Evolutionary conservation across 2,113 vertebrate species (phyloP), one percentile per base, ranked within the genome.

Genomic region (Tetrao urogallus): DNA sequence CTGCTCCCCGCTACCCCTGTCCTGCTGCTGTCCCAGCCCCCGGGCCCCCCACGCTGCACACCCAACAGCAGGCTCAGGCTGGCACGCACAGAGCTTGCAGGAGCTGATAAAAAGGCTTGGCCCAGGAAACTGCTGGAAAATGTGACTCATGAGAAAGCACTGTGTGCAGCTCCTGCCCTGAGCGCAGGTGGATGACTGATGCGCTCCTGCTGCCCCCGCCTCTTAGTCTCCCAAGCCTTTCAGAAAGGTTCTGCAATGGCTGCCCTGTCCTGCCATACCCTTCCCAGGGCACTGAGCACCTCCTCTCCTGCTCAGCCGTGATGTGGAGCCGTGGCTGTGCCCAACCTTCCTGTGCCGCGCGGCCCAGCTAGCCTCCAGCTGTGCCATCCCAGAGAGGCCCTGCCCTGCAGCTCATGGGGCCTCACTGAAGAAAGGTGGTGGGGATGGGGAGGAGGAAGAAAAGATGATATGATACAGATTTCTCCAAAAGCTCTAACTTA

Each of bases 401-500:
- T 88, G 87, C 92, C 73, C 82, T 1, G 5, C 70, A 92, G 71
- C 90, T 70, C 90, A 94, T 63, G 3, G 66, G 66, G 73, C 92
- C 89, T 95, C 88, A 85, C 92, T 87, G 86, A 82, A 96, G 92
- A 96, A 95, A 87, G 89, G 91, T 91, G 85, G 92, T 91, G 73
- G 91, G 88, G 82, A 95, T 88, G 93, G 64, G 86, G 75, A 93
- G 24, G 69, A 85, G 78, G 75, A 89, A 96, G 83, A 91, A 76
- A 85, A 92, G 76, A 94, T 89, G 94, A 94, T 64, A 91, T 93
- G 92, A 88, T 87, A 96, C 92, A 92, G 85, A 93, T 96, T 95
- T 82, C 88, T 95, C 92, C 93, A 89, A 96, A 96, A 95, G 70
- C 89, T 95, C 94, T 95, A 93, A 98, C 98, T 98, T 96, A 99